A percentile compares a stretch with the other conserved stretches of the same genome.
Conservation (phyloP, 2,888 invertebrate genomes). For the Mechanitis messenoides region DNA sequence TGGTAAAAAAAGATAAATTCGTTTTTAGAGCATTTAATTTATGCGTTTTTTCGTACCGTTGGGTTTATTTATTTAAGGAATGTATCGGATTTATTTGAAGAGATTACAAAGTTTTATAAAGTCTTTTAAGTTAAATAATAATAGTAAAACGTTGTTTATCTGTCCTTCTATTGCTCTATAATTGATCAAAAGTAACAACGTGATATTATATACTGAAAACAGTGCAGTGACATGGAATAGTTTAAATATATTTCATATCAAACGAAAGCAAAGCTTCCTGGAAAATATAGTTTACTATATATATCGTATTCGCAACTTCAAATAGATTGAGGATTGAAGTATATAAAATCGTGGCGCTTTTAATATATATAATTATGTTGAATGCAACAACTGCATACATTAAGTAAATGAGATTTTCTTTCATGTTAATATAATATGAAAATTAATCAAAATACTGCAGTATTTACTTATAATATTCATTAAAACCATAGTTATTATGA, state of each 20-base stretch:
- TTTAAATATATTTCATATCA: too few species aligned
- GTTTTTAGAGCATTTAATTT: conserved; percentile 70
- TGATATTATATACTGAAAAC: too few species aligned
- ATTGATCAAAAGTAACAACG: too few species aligned
- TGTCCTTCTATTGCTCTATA: too few species aligned
- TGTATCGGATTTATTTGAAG: conserved; percentile 3
- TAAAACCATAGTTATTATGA: neutral
- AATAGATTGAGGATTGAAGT: too few species aligned
- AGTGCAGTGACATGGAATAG: too few species aligned
- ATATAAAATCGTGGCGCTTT: too few species aligned
- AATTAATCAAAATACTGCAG: conserved; percentile 6
- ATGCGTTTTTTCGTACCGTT: conserved; percentile 54
- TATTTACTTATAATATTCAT: conserved; percentile 1
- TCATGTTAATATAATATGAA: conserved; percentile 9
- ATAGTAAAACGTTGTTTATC: too few species aligned
- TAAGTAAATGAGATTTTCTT: conserved; percentile 27
- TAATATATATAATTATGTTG: conserved; percentile 15
- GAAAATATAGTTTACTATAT: too few species aligned
- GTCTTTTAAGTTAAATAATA: too few species aligned
- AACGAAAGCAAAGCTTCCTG: too few species aligned
- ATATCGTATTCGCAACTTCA: too few species aligned
- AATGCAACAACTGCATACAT: conserved; percentile 23
- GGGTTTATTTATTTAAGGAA: conserved; percentile 9
- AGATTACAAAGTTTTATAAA: neutral
- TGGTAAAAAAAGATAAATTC: conserved; percentile 71